Base-by-base conservation (phyloP, 2,797 vertebrate genomes). In the Euthynnus affinis region DNA sequence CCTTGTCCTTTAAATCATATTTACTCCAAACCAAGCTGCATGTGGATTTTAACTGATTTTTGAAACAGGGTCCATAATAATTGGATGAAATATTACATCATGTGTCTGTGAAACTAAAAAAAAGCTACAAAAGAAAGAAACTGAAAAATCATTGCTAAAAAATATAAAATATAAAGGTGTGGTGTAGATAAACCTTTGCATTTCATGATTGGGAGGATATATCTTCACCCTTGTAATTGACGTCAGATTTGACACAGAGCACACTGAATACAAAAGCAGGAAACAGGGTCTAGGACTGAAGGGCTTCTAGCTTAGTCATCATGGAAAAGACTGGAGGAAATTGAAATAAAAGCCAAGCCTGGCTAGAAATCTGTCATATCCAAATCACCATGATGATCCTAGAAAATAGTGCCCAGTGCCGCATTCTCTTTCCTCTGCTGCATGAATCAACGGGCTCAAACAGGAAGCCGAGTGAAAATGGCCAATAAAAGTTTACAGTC, bases 261-360 rank as follows among this genome's bases (percentile, higher is more conserved):
- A 34, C 48, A 27, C 15, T 15, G 22, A 80, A 78, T 13, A 88
- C 83, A 91, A 91, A 92, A 73, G 85, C 67, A 59, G 81, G 89
- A 92, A 86, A 80, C 44, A 42, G 61, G 65, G 49, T 81, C 69
- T 60, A 5, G 13, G 17, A 61, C 27, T 52, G 68, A 71, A 59
- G 55, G 60, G 48, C 22, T 62, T 76, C 51, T 20, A 46, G 79
- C 72, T 82, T 66, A 76, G 81, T 87, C 83, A 82, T 81, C 72
- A 63, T 53, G 85, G 84, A 81, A 88, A 86, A 71, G 57, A 72
- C 27, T 22, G 13, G 23, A 76, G 79, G 79, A 87, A 88, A 76
- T 9, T 49, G 25, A 74, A 79, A 59, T 78, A 56, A 70, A 64
- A 57, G 27, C 70, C 22, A 22, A 55, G 55, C 60, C n/a, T 7